phyloP scores from a whole-genome alignment of 2,113 vertebrate genomes.

The Mastomys coucha region DNA sequence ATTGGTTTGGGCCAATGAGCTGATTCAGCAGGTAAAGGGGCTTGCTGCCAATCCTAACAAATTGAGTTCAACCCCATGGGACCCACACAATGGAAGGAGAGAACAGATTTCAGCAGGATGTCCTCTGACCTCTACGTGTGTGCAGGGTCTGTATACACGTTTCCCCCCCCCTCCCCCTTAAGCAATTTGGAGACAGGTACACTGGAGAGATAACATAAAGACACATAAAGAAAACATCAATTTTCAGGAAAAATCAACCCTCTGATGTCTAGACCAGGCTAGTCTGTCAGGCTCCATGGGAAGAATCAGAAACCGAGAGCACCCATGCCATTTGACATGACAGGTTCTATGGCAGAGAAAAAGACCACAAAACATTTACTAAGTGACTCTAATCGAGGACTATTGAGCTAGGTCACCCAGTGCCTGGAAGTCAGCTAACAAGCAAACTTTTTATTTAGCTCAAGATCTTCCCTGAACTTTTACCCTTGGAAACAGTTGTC shows the following conservation, averaged over 20 bases:
- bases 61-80: neutral
- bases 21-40: neutral
- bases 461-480: neutral
- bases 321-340: neutral
- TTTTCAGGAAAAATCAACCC: neutral
- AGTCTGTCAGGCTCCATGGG: neutral
- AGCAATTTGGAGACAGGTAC: neutral
- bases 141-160: neutral
- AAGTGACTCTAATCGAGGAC: neutral
- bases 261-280: neutral
- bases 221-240: neutral
- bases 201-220: neutral
- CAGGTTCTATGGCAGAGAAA: neutral
- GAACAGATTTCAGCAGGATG: neutral
- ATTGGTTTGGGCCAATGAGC: neutral
- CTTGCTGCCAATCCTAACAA: neutral
- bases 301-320: neutral
- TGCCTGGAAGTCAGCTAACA: neutral
- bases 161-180: too few relatives aligned
- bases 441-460: slow-evolving; percentile 19
- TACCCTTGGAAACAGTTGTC: neutral
- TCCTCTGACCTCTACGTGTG: neutral
- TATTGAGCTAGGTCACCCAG: neutral
- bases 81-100: neutral
- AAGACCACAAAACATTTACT: neutral